Conservation (phyloP, 2,888 invertebrate species). For the Xylota segnis region DNA sequence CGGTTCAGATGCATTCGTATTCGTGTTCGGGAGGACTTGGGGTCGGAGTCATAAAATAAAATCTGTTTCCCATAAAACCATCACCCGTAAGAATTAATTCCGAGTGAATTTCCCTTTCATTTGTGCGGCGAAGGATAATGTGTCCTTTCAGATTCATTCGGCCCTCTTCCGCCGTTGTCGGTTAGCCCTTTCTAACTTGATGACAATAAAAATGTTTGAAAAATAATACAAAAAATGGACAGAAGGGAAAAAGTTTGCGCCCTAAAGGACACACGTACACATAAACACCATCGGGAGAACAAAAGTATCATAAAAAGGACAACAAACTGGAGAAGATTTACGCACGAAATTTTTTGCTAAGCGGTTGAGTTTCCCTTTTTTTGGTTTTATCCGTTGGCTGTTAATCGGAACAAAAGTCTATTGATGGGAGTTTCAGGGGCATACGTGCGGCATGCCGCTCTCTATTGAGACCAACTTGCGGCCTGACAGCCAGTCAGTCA, state of each 20-base stretch:
- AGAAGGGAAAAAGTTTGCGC: constrained; percentile 11
- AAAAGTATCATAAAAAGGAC: constrained; percentile 20
- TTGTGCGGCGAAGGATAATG: constrained; percentile 31
- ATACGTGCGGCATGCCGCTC: constrained; percentile 53
- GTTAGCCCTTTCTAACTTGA: constrained; percentile 13
- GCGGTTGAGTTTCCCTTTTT: constrained; percentile 41
- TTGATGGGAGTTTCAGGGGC: constrained; percentile 22
- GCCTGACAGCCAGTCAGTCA: constrained; percentile 59
- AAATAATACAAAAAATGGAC: constrained; percentile 7
- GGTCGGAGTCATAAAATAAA: constrained; percentile 30
- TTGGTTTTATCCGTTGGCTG: constrained; percentile 38
- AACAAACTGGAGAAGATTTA: constrained; percentile 51
- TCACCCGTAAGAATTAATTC: constrained; percentile 67
- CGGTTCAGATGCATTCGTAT: constrained; percentile 8
- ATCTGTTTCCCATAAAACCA: constrained; percentile 59
- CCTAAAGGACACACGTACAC: not conserved
- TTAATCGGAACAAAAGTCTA: constrained; percentile 42
- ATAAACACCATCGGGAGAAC: constrained; percentile 12
- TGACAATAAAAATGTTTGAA: constrained; percentile 42
- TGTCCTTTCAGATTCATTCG: constrained; percentile 27
- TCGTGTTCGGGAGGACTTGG: not conserved
- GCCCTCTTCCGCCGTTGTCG: not conserved
- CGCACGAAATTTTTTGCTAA: constrained; percentile 56
- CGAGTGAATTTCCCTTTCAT: constrained; percentile 46
- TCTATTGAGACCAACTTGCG: constrained; percentile 25